These are phyloP conservation scores for Strix aluco DNA, from an alignment of 2,113 vertebrate genomes.

Conservation along the genomic window DNA sequence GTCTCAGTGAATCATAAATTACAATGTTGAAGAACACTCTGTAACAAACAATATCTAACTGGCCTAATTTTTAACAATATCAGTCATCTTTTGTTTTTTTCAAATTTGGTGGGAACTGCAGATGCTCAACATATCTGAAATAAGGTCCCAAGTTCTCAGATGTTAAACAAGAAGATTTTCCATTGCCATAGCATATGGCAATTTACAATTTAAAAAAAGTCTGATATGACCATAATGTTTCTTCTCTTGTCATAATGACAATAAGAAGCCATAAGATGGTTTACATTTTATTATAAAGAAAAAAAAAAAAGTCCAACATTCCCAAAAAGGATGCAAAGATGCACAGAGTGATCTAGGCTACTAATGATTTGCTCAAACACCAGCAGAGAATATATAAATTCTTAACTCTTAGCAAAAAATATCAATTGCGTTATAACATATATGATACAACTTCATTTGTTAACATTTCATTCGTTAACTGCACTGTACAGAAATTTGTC, in stretches of 20 bases:
- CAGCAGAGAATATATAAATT: constrained; percentile 61
- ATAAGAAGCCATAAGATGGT: not conserved
- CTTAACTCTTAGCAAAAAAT: constrained; percentile 73
- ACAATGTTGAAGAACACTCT: not conserved
- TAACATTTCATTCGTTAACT: constrained; percentile 61
- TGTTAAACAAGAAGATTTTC: not conserved
- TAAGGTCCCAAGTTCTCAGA: not conserved
- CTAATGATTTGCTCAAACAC: constrained; percentile 52
- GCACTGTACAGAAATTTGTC: constrained; percentile 64
- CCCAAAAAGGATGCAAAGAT: constrained; percentile 44
- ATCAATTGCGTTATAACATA: constrained; percentile 54
- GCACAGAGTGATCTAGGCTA: constrained; percentile 11
- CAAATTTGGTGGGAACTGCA: not conserved
- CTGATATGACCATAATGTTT: not conserved
- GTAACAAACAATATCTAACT: not conserved
- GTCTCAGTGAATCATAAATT: not conserved
- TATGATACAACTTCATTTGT: constrained; percentile 67
- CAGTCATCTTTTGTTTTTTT: not conserved
- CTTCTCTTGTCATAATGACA: constrained; percentile 33
- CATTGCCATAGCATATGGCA: not conserved
- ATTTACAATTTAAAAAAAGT: not conserved
- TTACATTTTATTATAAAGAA: constrained; percentile 24
- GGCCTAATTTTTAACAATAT: not conserved
- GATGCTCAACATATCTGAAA: not conserved
- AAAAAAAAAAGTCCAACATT: not conserved